Conservation (phyloP, 2,797 vertebrate genomes). For the Eupleurogrammus muticus region DNA sequence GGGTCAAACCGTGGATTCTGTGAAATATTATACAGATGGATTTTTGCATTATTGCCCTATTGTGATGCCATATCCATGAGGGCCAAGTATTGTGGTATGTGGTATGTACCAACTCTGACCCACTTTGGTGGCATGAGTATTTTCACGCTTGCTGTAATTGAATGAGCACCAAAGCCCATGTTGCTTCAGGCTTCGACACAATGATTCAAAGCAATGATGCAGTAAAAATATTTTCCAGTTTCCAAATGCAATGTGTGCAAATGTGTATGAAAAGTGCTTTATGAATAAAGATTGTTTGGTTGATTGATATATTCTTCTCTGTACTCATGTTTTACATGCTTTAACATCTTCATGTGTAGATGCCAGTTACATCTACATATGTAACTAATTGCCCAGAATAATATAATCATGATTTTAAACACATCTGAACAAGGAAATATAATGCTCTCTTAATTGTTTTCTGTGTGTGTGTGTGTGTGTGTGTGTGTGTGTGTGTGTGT, state of each 20-base stretch:
- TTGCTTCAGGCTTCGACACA: conserved; percentile 8
- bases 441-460: not conserved
- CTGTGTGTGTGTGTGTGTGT: not conserved
- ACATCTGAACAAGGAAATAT: no score
- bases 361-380: not conserved
- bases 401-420: no score
- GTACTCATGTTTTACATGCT: not conserved
- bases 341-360: no score
- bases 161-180: conserved; percentile 3
- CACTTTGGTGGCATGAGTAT: not conserved
- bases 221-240: not conserved
- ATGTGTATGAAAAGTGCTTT: no score
- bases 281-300: no score
- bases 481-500: conserved; percentile 1
- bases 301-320: not conserved
- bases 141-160: not conserved
- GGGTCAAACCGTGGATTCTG: no score
- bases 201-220: conserved; percentile 9
- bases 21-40: no score
- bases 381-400: not conserved
- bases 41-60: no score
- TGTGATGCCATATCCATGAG: no score
- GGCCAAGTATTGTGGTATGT: no score
- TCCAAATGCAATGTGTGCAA: not conserved
- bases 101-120: no score